Evolutionary conservation across 1,140 invertebrate genomes (phyloP).

Genomic region (Pristionchus pacificus): DNA sequence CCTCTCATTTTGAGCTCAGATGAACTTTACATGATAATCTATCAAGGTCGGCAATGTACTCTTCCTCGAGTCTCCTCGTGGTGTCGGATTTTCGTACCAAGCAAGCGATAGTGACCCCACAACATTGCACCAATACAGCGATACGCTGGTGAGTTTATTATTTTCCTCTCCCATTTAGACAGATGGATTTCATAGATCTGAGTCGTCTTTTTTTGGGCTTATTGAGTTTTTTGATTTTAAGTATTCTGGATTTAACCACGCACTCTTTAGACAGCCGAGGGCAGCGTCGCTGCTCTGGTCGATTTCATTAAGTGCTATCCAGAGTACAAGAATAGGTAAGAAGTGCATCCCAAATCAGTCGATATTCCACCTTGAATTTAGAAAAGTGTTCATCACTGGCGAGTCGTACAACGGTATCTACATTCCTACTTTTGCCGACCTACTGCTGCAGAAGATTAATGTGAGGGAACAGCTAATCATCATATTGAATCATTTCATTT

Average conservation of each 20-base stretch:
- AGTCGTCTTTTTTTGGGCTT: too few relatives aligned
- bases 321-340: constrained; percentile 59
- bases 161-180: too few relatives aligned
- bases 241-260: too few relatives aligned
- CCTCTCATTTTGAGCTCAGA: too few relatives aligned
- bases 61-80: constrained; percentile 63
- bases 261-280: constrained; percentile 45
- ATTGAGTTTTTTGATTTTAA: too few relatives aligned
- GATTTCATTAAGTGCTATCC: constrained; percentile 62
- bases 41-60: constrained; percentile 72
- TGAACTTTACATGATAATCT: too few relatives aligned
- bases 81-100: constrained; percentile 59
- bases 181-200: too few relatives aligned
- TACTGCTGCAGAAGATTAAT: constrained; percentile 50
- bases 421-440: constrained; percentile 60
- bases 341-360: too few relatives aligned
- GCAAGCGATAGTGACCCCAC: neutral
- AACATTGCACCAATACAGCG: neutral
- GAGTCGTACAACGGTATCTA: constrained; percentile 61
- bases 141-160: neutral
- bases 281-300: constrained; percentile 60
- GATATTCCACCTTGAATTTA: too few relatives aligned
- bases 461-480: neutral
- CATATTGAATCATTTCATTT: constrained; percentile 41
- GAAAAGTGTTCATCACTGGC: constrained; percentile 60